Evolutionary conservation across 2,113 vertebrate species (phyloP), one percentile per base, ranked within the genome.

Genomic region (Merops nubicus): DNA sequence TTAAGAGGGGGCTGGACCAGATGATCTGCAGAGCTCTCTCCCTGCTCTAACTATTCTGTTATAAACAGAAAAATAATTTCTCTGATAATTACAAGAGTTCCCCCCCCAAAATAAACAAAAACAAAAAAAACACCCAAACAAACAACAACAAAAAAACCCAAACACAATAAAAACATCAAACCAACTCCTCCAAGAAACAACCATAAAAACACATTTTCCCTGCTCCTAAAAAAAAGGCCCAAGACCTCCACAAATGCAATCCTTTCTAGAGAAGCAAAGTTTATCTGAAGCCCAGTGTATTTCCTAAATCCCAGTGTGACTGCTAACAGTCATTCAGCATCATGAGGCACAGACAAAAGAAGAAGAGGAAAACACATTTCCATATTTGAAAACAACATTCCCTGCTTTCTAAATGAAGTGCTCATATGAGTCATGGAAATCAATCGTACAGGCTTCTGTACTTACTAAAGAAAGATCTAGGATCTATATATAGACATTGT

Each of bases 301-400:
- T 69, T 80, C 63, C 42, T 81, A 62, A 38, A 45, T 20, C 28
- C n/a, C 59, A 63, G 15, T 31, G 13, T 25, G 67, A 72, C 0
- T 91, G 23, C 31, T 60, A 87, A 40, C 28, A 89, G 64, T 14
- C 20, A 64, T 28, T 60, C 5, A 4, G 38, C 20, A 87, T 43
- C 26, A 36, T 15, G 22, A 81, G 36, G 56, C 23, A 62, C 2
- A 85, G 34, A 85, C 18, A 6, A 51, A 23, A 93, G 33, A 16
- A 91, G 94, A 93, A 51, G 26, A 93, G 33, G 18, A 91, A 95
- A 93, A 82, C 29, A 82, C 16, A 79, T 40, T 64, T 82, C 50
- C 31, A 12, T 34, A 85, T 36, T 21, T 72, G n/a, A 68, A 83
- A 92, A 62, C 51, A 80, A 62, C 25, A 34, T 42, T 74, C 65